Conservation (phyloP, 2,113 vertebrate genomes). For the Hippocampus mohnikei region DNA sequence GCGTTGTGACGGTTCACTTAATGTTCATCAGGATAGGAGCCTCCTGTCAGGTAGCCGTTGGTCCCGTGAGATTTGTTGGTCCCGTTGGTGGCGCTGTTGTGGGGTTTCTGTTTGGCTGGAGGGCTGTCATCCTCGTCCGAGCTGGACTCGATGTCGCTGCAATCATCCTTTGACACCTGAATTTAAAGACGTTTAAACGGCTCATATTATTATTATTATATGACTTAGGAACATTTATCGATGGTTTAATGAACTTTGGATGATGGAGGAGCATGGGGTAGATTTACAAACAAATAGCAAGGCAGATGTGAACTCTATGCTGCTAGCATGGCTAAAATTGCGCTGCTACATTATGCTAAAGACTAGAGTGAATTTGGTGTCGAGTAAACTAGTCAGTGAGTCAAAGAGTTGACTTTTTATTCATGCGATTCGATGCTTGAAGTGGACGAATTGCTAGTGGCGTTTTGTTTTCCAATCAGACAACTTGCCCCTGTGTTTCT, state of each 20-base stretch:
- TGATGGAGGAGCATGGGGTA: too few relatives aligned
- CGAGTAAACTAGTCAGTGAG: too few relatives aligned
- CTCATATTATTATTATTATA: too few relatives aligned
- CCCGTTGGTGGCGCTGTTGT: slow-evolving; percentile 84
- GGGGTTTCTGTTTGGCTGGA: slow-evolving; percentile 74
- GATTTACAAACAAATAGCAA: too few relatives aligned
- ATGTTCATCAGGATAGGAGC: slow-evolving; percentile 82
- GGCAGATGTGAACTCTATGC: not conserved
- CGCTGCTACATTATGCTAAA: not conserved
- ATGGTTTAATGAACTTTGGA: too few relatives aligned
- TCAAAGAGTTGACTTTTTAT: too few relatives aligned
- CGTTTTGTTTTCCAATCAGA: too few relatives aligned
- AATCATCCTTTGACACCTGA: slow-evolving; percentile 91
- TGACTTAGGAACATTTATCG: not conserved
- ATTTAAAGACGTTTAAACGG: not conserved
- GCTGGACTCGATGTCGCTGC: slow-evolving; percentile 94
- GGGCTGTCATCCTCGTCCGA: slow-evolving; percentile 89
- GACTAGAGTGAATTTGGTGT: too few relatives aligned
- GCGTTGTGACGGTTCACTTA: slow-evolving; percentile 64
- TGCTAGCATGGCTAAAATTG: not conserved
- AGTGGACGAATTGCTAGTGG: too few relatives aligned
- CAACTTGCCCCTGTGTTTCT: too few relatives aligned
- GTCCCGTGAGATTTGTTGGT: slow-evolving; percentile 83
- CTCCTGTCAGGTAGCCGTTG: slow-evolving; percentile 87
- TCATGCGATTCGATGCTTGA: too few relatives aligned